Evolutionary conservation across 2,888 invertebrate species (phyloP), one percentile per base, ranked within the genome.

Genomic region (Eupithecia subfuscata): DNA sequence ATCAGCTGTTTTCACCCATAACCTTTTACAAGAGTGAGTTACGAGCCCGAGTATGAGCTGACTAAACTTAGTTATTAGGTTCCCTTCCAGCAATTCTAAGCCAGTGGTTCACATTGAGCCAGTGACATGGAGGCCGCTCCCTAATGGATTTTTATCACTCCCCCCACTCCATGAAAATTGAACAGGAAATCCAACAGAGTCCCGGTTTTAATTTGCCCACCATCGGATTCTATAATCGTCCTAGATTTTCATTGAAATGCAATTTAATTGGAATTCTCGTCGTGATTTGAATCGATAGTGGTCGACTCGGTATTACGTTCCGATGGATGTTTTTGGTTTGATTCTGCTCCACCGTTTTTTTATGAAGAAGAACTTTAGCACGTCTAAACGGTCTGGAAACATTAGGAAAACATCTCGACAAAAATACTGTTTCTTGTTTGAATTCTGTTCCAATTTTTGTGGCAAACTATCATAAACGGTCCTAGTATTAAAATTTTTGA

Each of bases 181-280:
- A 91, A 91, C 90, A 85, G 89, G 87, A 90, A 92, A 92, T 92
- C 91, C 91, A 87, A 85, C 88, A 84, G 88, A 89, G 87, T 85
- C 86, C 87, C 88, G 91, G 84, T 90, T 93, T 94, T 93, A 93
- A 94, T 94, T 94, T 91, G 88, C 90, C 89, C 86, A 90, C 89
- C 89, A 90, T 89, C 86, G 88, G 87, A 91, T 91, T 92, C 90
- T 91, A 92, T 92, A 93, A 92, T 91, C 90, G 90, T 86, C 86
- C 89, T 91, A 92, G 92, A 92, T 93, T 92, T 83, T 91, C 90
- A 90, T 90, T 92, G 90, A 92, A 87, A 92, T 91, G 91, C 92
- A 90, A 90, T 92, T 92, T 92, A 92, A 93, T 91, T 91, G 91
- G 88, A 92, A 91, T 92, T 90, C 91, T 86, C 86, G 83, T 79